Base-by-base conservation (phyloP, 53 echinoderm and acorn worm species). In the Crossaster papposus region DNA sequence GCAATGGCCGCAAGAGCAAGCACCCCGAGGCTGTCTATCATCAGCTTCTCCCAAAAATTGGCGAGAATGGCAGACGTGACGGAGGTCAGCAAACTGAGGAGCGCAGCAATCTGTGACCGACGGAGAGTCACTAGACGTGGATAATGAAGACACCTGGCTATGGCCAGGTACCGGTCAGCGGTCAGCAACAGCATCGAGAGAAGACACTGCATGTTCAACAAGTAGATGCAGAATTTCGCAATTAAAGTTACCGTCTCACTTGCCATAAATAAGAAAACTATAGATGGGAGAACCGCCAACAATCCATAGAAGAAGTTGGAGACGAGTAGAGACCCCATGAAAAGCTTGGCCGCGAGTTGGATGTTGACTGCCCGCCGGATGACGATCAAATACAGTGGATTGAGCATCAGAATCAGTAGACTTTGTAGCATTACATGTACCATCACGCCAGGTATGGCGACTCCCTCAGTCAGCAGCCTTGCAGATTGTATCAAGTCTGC, bases 131-230 rank as follows among this genome's bases (percentile, higher is more conserved):
- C 37, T n/a, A 78, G 36, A 14, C 38, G 78, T 44, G 51, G 78
- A 50, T 78, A 78, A 11, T 78, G 78, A 78, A 78, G 78, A n/a
- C 78, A 44, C 78, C 78, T 20, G 38, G 51, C 4, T 14, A 78
- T 78, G 50, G 78, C 78, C 23, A 78, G 50, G 51, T 78, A 78
- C 34, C 78, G 78, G 22, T 78, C 78, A 44, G 50, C 26, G n/a
- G 80, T 80, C 11, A 80, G 31, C 14, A 80, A 31, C 1, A 80
- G 24, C 55, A 80, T 7, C 14, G 54, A 54, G 5, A 80, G 55
- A 14, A 54, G 1, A 55, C 44, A 54, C 55, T 80, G 80, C 14
- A 9, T 30, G 28, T 34, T 23, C 1, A 74, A 74, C 33, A 74
- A 4, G 28, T 33, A 33, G 33, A 1, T 14, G 14, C 33, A 74